Conservation (phyloP, 2,113 vertebrate species). For the Tapirus terrestris region DNA sequence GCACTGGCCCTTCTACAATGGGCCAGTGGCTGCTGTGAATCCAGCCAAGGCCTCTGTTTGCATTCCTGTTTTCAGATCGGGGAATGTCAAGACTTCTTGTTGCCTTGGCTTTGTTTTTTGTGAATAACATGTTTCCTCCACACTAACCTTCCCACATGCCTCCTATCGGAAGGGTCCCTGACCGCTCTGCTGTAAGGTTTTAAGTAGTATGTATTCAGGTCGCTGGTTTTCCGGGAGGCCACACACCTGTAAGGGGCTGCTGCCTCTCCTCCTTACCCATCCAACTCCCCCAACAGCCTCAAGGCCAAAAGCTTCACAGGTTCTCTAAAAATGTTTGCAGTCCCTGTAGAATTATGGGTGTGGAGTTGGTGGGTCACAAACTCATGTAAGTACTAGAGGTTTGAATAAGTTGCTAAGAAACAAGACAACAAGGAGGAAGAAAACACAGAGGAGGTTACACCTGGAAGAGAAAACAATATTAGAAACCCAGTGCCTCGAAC, state of each 20-base stretch:
- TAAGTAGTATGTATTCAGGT: conserved; percentile 11
- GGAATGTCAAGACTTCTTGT: conserved; percentile 50
- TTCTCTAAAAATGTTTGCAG: conserved; percentile 73
- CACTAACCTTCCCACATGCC: conserved; percentile 40
- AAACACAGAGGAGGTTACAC: conserved; percentile 77
- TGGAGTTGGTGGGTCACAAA: conserved; percentile 84
- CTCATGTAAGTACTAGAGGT: conserved; percentile 83
- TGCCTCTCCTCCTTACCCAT: conserved; percentile 56
- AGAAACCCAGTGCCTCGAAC: conserved; percentile 36
- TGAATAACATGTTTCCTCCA: background rate
- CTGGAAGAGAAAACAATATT: conserved; percentile 75
- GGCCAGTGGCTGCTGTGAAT: conserved; percentile 14
- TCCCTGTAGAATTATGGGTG: conserved; percentile 81
- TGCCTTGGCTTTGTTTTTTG: conserved; percentile 32
- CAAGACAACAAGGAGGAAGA: conserved; percentile 75
- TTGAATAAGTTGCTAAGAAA: conserved; percentile 90
- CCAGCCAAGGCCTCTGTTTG: background rate
- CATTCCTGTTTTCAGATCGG: conserved; percentile 64
- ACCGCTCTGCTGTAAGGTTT: background rate
- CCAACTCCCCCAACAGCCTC: conserved; percentile 28
- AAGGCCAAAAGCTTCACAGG: conserved; percentile 52
- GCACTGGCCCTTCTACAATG: conserved; percentile 14
- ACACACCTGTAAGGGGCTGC: conserved; percentile 16
- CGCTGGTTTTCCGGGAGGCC: background rate
- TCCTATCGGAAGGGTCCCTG: conserved; percentile 49